phyloP scores from a whole-genome alignment of 2,888 invertebrate genomes.

The Dorcus parallelipipedus region DNA sequence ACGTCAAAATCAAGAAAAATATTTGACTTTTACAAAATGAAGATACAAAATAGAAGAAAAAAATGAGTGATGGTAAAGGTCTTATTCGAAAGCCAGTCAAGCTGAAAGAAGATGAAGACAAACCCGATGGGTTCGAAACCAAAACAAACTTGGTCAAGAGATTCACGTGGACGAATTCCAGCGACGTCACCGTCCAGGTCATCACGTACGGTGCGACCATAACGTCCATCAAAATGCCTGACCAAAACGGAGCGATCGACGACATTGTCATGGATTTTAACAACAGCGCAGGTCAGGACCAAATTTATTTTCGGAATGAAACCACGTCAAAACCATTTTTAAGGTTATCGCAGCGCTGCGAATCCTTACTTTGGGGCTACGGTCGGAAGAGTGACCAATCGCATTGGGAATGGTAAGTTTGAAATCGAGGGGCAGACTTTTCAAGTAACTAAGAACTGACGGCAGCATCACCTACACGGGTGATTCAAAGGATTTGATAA shows the following conservation, averaged over 20 bases:
- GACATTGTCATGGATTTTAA: conserved; percentile 85
- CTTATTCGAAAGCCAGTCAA: too few species aligned
- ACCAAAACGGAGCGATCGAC: conserved; percentile 65
- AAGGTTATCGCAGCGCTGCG: conserved; percentile 61
- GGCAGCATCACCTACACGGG: conserved; percentile 75
- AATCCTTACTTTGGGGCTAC: conserved; percentile 87
- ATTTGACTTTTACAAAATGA: too few species aligned
- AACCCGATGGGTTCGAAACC: conserved; percentile 37
- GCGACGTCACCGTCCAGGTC: conserved; percentile 63
- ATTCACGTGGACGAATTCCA: conserved; percentile 67
- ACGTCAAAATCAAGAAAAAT: too few species aligned
- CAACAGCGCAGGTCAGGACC: conserved; percentile 53
- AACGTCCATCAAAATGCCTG: conserved; percentile 73
- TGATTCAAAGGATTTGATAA: conserved; percentile 82
- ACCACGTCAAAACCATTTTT: too few species aligned
- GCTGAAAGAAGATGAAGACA: too few species aligned
- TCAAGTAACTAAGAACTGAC: conserved; percentile 69
- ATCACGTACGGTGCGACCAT: conserved; percentile 86
- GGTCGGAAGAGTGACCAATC: conserved; percentile 83
- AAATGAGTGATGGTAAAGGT: too few species aligned
- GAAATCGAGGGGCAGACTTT: conserved; percentile 64
- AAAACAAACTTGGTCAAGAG: conserved; percentile 51
- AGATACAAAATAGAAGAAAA: too few species aligned
- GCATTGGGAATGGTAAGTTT: conserved; percentile 71
- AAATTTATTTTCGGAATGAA: too few species aligned